phyloP scores from a whole-genome alignment of 2,113 vertebrate genomes.

The Xerus inauris region DNA sequence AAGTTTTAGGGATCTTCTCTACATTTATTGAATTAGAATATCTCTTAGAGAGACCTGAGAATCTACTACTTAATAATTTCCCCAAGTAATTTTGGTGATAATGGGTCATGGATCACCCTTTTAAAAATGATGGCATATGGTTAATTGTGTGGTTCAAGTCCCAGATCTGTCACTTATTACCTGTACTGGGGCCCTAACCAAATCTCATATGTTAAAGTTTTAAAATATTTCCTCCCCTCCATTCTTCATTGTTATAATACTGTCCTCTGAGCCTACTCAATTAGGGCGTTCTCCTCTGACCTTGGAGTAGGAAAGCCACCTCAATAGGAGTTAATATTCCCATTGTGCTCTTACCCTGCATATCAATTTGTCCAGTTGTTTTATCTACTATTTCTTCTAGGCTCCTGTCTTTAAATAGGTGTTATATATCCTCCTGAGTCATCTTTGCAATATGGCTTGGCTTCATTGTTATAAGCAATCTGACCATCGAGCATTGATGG shows the following conservation, averaged over 20 bases:
- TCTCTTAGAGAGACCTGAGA: background rate
- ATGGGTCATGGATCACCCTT: background rate
- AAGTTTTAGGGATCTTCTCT: background rate
- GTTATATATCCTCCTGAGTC: background rate
- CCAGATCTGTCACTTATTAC: background rate
- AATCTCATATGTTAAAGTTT: background rate
- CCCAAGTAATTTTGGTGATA: background rate
- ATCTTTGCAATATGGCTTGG: background rate
- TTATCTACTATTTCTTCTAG: background rate
- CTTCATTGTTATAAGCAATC: background rate
- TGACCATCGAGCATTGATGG: background rate
- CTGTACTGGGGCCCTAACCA: background rate
- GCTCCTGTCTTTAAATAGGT: background rate
- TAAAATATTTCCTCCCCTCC: background rate
- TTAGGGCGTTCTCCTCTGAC: background rate
- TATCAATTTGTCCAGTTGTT: background rate
- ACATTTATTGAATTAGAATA: constrained; percentile 12
- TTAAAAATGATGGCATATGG: background rate
- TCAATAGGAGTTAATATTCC: background rate
- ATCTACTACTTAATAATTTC: background rate
- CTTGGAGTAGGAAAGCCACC: background rate
- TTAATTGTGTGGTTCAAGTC: background rate
- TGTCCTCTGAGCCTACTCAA: background rate
- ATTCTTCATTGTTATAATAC: background rate
- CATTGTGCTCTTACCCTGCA: background rate